Base-by-base conservation (phyloP, 64 coral and sea anemone genomes). In the Cladopsammia gracilis region DNA sequence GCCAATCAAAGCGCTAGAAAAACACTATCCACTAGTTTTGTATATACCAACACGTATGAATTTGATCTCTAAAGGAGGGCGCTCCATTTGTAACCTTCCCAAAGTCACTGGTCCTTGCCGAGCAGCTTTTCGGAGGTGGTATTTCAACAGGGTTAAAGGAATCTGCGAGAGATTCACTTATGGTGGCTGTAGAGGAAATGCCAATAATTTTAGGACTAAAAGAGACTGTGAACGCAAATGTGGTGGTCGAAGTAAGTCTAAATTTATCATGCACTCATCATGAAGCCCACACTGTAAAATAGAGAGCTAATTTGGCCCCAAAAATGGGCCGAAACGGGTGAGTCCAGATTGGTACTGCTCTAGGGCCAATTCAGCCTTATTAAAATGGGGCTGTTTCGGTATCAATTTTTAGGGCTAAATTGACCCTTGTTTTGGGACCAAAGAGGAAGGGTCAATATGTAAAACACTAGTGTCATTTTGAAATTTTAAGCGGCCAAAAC, bases 251-350 rank as follows among this genome's bases (percentile, higher is more conserved):
- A 34, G 34, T 34, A 34, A 34, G 34, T 34, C 34, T 34, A 34
- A 34, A 34, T 34, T 34, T 34, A 34, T 34, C 34, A 34, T 34
- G 34, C 34, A 34, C 34, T 0, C 34, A 34, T 1, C 34, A 34
- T 34, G 34, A 34, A 34, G 34, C 2, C 34, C 34, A 34, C 88
- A 81, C 89, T 92, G 67, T 92, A 74, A 92, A 85, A 85, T 66
- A 75, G 73, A 84, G 78, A 91, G 77, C 61, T 23, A 23, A 70
- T 89, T 89, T 66, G 87, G 34, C 73, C 87, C 75, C 53, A 83
- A 91, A 91, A 91, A 83, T 83, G 67, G 88, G 89, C 78, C 78
- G 56, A 91, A 84, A 82, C 51, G 83, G 23, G 65, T 87, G 91
- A 78, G 82, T 93, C 91, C 82, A 77, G 82, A 67, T 52, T 70